A percentile compares a stretch with the other conserved stretches of the same genome.
phyloP scores from a whole-genome alignment of 2,888 invertebrate genomes.

The Acanthococcus lagerstroemiae region DNA sequence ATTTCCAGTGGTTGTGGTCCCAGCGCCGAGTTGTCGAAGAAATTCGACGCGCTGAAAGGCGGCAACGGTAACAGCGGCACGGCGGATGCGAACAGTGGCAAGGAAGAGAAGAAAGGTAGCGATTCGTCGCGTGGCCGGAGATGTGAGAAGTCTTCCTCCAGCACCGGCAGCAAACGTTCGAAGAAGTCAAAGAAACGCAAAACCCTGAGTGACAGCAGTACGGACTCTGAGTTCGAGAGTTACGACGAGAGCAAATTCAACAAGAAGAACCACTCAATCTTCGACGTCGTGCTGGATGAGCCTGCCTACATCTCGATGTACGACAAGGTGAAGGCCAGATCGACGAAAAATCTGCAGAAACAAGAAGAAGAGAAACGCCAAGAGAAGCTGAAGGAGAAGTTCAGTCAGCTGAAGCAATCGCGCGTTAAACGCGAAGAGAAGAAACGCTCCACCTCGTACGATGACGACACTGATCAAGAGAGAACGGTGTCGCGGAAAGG shows the following conservation, averaged over 20 bases:
- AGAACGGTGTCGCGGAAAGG: slow-evolving; percentile 47
- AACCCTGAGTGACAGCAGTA: slow-evolving; percentile 26
- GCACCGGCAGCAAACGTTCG: background rate
- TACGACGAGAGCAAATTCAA: slow-evolving; percentile 37
- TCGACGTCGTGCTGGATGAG: slow-evolving; percentile 79
- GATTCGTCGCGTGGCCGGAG: background rate
- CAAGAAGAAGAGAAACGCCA: slow-evolving; percentile 78
- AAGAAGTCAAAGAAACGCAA: slow-evolving; percentile 24
- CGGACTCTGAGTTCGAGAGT: slow-evolving; percentile 33
- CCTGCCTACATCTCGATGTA: slow-evolving; percentile 94
- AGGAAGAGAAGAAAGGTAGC: slow-evolving; percentile 10
- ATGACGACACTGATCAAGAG: slow-evolving; percentile 66
- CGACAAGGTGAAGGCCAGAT: slow-evolving; percentile 89
- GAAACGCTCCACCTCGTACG: slow-evolving; percentile 78
- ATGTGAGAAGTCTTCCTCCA: slow-evolving; percentile 3
- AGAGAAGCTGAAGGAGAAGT: slow-evolving; percentile 80
- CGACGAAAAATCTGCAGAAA: slow-evolving; percentile 87
- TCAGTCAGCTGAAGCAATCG: slow-evolving; percentile 75
- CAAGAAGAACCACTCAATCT: slow-evolving; percentile 75
- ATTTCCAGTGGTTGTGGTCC: background rate
- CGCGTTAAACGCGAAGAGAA: slow-evolving; percentile 79
- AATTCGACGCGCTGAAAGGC: slow-evolving; percentile 41
- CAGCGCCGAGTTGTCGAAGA: background rate
- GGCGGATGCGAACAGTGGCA: slow-evolving; percentile 36
- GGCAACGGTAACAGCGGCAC: slow-evolving; percentile 47